These are phyloP conservation scores for Ceratina calcarata DNA, from an alignment of 1,140 invertebrate genomes.

Conservation along the genomic window DNA sequence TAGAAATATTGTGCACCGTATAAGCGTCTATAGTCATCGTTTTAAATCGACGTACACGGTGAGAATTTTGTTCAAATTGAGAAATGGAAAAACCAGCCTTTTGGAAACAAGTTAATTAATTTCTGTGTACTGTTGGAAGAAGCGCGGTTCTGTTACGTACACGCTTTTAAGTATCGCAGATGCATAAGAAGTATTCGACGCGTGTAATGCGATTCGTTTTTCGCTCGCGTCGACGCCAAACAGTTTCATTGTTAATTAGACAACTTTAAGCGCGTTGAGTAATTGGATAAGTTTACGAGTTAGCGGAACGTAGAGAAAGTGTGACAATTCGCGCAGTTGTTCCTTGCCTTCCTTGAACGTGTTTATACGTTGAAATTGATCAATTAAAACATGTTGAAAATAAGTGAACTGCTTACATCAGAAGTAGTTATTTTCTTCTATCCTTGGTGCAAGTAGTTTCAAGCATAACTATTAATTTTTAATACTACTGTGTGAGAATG, in stretches of 20 bases:
- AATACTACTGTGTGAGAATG: too few relatives aligned
- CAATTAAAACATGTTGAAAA: not conserved
- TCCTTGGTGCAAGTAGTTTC: too few relatives aligned
- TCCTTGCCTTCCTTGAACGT: not conserved
- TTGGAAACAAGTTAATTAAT: not conserved
- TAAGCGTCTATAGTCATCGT: too few relatives aligned
- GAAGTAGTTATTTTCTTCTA: not conserved
- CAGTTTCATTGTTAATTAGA: constrained; percentile 48
- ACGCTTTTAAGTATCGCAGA: not conserved
- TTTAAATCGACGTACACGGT: too few relatives aligned
- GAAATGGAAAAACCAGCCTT: too few relatives aligned
- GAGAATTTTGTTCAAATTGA: too few relatives aligned
- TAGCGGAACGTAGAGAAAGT: not conserved
- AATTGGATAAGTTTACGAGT: constrained; percentile 52
- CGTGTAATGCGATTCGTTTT: constrained; percentile 6
- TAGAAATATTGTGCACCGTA: not conserved
- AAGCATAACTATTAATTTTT: too few relatives aligned
- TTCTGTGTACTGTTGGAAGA: too few relatives aligned
- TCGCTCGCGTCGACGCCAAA: constrained; percentile 2
- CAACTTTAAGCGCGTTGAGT: constrained; percentile 41
- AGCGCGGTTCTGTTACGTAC: too few relatives aligned
- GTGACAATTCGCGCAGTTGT: constrained; percentile 25
- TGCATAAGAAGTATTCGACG: not conserved
- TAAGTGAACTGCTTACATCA: not conserved
- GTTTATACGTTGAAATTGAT: constrained; percentile 2